phyloP scores from a whole-genome alignment of 2,113 vertebrate genomes.

The Macrotus californicus region DNA sequence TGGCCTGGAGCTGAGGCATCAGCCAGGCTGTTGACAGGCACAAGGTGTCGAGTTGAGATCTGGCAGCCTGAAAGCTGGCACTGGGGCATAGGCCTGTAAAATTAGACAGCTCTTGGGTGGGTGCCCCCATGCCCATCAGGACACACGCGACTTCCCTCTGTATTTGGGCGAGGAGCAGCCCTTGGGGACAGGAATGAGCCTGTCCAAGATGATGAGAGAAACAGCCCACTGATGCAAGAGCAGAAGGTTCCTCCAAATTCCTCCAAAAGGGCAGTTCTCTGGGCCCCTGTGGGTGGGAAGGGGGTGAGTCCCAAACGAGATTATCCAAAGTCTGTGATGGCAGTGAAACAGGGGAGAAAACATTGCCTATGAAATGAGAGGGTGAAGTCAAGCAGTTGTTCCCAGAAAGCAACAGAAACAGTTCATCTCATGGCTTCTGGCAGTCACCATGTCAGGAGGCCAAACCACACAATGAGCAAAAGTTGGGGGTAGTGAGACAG shows the following conservation, averaged over 20 bases:
- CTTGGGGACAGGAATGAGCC: background rate
- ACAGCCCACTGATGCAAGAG: background rate
- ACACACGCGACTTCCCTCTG: conserved; percentile 4
- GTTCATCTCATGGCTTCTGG: background rate
- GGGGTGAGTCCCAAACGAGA: background rate
- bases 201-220: conserved; percentile 1
- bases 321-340: background rate
- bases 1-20: conserved; percentile 33
- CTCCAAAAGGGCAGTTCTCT: background rate
- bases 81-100: conserved; percentile 39
- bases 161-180: background rate
- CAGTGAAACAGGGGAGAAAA: background rate
- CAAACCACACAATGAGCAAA: background rate
- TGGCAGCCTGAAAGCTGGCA: conserved; percentile 51
- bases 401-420: conserved; percentile 32
- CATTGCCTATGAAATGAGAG: background rate
- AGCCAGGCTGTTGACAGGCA: conserved; percentile 55
- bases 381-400: background rate
- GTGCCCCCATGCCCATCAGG: conserved; percentile 12
- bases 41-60: conserved; percentile 64
- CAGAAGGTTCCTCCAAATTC: background rate
- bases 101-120: conserved; percentile 59
- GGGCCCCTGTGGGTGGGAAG: background rate
- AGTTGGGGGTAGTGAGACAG: background rate
- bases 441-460: background rate